Evolutionary conservation across 2,888 invertebrate genomes (phyloP).

Genomic region (Cosmorhoe ocellata): DNA sequence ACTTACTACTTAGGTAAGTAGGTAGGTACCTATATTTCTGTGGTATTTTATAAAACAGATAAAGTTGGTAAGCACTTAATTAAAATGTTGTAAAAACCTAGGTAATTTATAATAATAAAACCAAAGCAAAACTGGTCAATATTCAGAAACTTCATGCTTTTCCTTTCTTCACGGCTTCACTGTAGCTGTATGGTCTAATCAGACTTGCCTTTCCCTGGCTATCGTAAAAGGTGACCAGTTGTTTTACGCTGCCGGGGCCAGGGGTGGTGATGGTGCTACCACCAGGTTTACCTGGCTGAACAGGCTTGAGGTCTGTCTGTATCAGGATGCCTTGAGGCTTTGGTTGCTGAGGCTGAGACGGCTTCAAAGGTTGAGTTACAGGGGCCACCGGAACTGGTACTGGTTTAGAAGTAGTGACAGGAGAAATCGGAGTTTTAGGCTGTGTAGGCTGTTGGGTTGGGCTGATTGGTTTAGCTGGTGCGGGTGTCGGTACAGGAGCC

Average conservation of each 20-base stretch:
- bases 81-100: too few species aligned
- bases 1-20: too few species aligned
- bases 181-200: conserved; percentile 72
- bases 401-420: conserved; percentile 33
- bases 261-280: conserved; percentile 62
- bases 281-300: conserved; percentile 55
- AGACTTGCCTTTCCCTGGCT: conserved; percentile 68
- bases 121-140: not conserved
- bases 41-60: too few species aligned
- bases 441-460: conserved; percentile 15
- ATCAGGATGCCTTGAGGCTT: conserved; percentile 34
- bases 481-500: conserved; percentile 22
- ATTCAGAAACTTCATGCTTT: conserved; percentile 28
- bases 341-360: conserved; percentile 30
- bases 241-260: conserved; percentile 68
- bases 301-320: conserved; percentile 52
- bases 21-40: too few species aligned
- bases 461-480: conserved; percentile 32
- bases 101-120: too few species aligned
- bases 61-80: too few species aligned
- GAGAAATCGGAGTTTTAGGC: conserved; percentile 10
- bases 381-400: conserved; percentile 28
- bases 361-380: conserved; percentile 27
- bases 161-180: conserved; percentile 75
- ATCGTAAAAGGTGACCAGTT: conserved; percentile 69